Base-by-base conservation (phyloP, 2,797 vertebrate species). In the Argya squamiceps region DNA sequence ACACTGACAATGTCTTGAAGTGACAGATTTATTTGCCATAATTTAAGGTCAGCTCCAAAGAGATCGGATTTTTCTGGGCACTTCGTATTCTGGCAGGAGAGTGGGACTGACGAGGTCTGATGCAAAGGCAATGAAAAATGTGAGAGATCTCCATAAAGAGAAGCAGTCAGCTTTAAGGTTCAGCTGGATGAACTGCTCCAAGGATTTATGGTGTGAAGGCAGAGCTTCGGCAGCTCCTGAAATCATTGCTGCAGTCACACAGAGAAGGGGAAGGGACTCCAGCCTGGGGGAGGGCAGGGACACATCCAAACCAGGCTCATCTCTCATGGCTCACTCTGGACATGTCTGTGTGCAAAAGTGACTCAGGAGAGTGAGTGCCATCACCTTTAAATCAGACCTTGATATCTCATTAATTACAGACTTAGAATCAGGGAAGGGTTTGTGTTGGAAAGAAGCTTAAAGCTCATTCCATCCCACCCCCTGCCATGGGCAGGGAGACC, bases 61-160 rank as follows among this genome's bases (percentile, higher is more conserved):
- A 86, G 80, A 86, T 91, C 1, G 0, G 73, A 81, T 83, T 88
- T 92, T 94, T 91, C 88, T 69, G 6, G 12, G 88, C 69, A 62
- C 58, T 88, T 95, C 60, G 8, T 49, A 65, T 75, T 64, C 79
- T 50, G 58, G 49, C 85, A 94, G 71, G 52, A 74, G 43, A 89
- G 56, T 0, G 0, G 89, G 85, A 71, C 76, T 23, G 18, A 64
- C 7, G 60, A 77, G 76, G 53, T 92, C 81, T 77, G 75, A 87
- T 37, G 87, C 82, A 80, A 80, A 89, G 71, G 85, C 71, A 78
- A 58, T 90, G 94, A 95, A 88, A 92, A 92, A 90, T 84, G 79
- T 22, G 79, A 77, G 64, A 80, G 88, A 91, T 91, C 32, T 75
- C 83, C 76, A 77, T 84, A 93, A 95, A 88, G 89, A 2, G 43